Base-by-base conservation (phyloP, 2,888 invertebrate genomes). In the Polyommatus icarus region DNA sequence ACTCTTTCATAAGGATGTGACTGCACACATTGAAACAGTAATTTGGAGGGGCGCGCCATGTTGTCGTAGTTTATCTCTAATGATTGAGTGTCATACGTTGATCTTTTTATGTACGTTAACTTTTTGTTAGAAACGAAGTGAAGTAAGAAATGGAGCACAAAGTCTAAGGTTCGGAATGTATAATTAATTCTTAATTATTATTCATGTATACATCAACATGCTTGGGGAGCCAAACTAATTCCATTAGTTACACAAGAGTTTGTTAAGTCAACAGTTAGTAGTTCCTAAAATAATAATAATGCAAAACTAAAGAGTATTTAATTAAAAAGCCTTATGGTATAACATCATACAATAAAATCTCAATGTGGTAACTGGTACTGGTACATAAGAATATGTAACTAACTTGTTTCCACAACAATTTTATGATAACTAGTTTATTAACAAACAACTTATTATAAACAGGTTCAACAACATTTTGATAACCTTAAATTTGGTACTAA, bases 191-290 rank as follows among this genome's bases (percentile, higher is more conserved):
- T 67, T 29, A 1, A 67, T 67, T 67, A 32, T 18, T 67, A 67
- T 67, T 67, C 67, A 32, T 67, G 67, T 67, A 67, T 67, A 32
- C 29, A 67, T 67, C 67, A 67, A 67, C 24, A 12, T 67, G 61
- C 67, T 6, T 7, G 29, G 18, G 12, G 6, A 15, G 12, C 12
- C 67, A 67, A 29, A 67, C 61, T 61, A 24, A 61, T 24, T 67
- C 18, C 15, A 18, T 24, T 3, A 24, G 61, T 61, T 61, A 61
- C 20, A 24, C 20, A 61, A 20, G 8, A 59, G 54, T 54, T 61
- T 10, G 24, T 61, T 61, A 24, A 1, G 4, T 24, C 10, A 10
- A 46, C 46, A 46, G 46, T 46, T 3, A 61, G 20, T 61, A 10
- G 24, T 61, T 24, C 4, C 24, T 20, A 8, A 59, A 61, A 20